A percentile compares a stretch with the other conserved stretches of the same genome.
phyloP scores from a whole-genome alignment of 2,888 invertebrate species.

The Homarus gammarus region DNA sequence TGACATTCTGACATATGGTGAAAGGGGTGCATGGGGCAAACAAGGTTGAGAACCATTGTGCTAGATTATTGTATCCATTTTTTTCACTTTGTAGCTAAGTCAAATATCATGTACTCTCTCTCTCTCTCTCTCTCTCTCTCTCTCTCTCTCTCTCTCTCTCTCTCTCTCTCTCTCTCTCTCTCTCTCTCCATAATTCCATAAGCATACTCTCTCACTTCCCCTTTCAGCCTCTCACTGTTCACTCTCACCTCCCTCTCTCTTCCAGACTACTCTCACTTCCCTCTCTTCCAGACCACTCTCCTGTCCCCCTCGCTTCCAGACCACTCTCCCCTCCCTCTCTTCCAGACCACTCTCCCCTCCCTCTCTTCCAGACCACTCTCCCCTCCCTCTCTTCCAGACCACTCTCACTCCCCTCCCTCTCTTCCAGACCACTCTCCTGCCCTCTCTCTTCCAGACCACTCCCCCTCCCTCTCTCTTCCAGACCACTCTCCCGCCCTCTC shows the following conservation, averaged over 20 bases:
- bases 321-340: not conserved
- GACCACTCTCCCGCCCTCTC: not conserved
- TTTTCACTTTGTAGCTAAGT: not conserved
- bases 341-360: not conserved
- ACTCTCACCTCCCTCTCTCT: slow-evolving; percentile 15
- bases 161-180: not conserved
- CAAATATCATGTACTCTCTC: too few relatives aligned
- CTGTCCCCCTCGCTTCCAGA: not conserved
- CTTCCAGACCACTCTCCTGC: not conserved
- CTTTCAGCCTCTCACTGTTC: not conserved
- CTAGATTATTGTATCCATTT: not conserved
- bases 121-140: not conserved
- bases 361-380: not conserved
- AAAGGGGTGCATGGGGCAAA: too few relatives aligned
- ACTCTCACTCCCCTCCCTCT: not conserved
- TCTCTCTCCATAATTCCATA: not conserved
- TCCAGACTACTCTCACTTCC: not conserved
- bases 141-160: not conserved
- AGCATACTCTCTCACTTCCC: too few relatives aligned
- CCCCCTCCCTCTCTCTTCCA: not conserved
- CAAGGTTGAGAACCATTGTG: too few relatives aligned
- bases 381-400: not conserved
- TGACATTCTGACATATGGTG: too few relatives aligned
- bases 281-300: not conserved
- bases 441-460: not conserved